A percentile compares a stretch with the other conserved stretches of the same genome.
These are phyloP conservation scores for Sycophaga agraensis DNA, from an alignment of 1,140 invertebrate species.

Conservation along the genomic window DNA sequence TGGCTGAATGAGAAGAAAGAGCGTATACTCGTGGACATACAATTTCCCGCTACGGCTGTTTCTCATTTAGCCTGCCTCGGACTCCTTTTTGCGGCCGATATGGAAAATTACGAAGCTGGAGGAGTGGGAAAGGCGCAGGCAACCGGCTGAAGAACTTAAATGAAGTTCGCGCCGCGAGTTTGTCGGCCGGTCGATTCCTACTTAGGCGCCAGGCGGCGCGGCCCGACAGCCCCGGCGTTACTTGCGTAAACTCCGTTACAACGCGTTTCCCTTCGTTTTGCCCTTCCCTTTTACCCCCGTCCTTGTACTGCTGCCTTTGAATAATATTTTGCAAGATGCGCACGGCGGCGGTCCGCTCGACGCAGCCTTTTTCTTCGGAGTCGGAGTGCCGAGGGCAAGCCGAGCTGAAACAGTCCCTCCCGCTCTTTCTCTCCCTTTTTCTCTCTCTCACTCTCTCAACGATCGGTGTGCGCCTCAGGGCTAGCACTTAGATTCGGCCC, in stretches of 20 bases:
- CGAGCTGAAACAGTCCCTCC: too few species aligned
- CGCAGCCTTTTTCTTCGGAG: not conserved
- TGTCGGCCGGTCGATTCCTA: slow-evolving; percentile 4
- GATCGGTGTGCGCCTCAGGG: slow-evolving; percentile 11
- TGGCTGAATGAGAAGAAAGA: too few species aligned
- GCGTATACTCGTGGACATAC: too few species aligned
- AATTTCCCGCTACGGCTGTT: too few species aligned
- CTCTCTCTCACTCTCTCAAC: slow-evolving; percentile 1
- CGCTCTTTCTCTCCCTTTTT: not conserved
- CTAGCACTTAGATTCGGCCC: not conserved
- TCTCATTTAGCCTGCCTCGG: not conserved
- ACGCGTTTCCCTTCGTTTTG: slow-evolving; percentile 1
- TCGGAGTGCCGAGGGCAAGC: too few species aligned
- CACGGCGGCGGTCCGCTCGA: not conserved
- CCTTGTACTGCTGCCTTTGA: slow-evolving; percentile 7
- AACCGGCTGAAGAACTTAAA: slow-evolving; percentile 33
- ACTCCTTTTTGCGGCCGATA: slow-evolving; percentile 22
- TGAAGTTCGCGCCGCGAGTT: slow-evolving; percentile 32
- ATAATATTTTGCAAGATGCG: slow-evolving; percentile 24
- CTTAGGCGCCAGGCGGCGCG: not conserved
- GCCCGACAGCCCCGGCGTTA: not conserved
- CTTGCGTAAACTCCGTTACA: too few species aligned
- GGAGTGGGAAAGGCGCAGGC: too few species aligned
- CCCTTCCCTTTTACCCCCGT: not conserved
- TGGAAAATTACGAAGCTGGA: slow-evolving; percentile 29